Evolutionary conservation across 2,113 vertebrate species (phyloP).

Genomic region (Struthidea cinerea): DNA sequence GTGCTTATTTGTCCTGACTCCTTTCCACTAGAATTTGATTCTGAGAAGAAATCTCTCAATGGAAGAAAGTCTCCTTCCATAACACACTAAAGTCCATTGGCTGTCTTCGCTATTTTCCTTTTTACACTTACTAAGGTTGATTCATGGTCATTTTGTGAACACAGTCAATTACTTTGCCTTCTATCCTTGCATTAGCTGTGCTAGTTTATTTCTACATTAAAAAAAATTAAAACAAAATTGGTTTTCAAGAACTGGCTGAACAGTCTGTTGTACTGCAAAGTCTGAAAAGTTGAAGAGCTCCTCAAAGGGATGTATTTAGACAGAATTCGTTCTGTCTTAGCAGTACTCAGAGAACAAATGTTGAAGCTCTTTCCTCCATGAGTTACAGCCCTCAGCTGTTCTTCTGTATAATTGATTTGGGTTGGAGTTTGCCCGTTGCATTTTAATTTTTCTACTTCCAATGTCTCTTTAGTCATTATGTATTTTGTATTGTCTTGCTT

Average conservation of each 20-base stretch:
- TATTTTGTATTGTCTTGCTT: not conserved
- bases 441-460: not conserved
- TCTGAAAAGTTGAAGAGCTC: not conserved
- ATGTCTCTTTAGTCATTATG: not conserved
- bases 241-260: not conserved
- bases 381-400: not conserved
- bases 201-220: not conserved
- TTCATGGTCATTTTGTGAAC: not conserved
- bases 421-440: not conserved
- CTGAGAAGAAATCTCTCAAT: not conserved
- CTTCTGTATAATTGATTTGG: not conserved
- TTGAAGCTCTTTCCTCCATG: not conserved
- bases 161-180: not conserved
- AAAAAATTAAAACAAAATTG: not conserved
- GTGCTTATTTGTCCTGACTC: not conserved
- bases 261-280: not conserved
- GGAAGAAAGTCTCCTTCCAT: not conserved
- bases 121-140: not conserved
- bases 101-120: not conserved
- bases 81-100: not conserved
- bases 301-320: not conserved
- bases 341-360: not conserved
- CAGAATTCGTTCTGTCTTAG: not conserved
- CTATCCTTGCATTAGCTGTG: not conserved
- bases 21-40: not conserved